Evolutionary conservation across 2,113 vertebrate genomes (phyloP).

Genomic region (Noctilio leporinus): DNA sequence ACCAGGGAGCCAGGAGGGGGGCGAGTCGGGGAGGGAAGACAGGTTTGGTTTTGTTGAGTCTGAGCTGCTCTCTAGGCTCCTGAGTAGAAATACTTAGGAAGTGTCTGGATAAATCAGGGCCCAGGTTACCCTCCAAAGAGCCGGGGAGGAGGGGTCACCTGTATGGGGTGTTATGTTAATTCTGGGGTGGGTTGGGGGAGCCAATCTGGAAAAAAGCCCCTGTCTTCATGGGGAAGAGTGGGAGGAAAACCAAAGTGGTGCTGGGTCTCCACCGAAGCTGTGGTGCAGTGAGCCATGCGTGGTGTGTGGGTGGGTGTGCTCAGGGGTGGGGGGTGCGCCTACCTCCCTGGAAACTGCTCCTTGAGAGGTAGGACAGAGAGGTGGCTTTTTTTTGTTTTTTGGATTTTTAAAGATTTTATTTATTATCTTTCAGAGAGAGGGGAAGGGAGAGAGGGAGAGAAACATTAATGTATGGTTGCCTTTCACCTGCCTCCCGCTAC

Average conservation of each 20-base stretch:
- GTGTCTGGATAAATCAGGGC: neutral
- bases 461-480: too few species aligned
- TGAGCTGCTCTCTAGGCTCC: neutral
- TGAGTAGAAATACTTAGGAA: neutral
- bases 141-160: accelerated
- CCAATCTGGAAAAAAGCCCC: neutral
- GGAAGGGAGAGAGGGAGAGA: too few species aligned
- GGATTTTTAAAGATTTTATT: too few species aligned
- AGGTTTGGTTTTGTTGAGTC: neutral
- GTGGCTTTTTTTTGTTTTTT: too few species aligned
- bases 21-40: neutral
- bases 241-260: neutral
- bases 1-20: neutral
- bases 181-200: neutral
- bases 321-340: neutral
- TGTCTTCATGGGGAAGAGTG: neutral
- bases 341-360: too few species aligned
- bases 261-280: neutral
- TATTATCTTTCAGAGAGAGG: too few species aligned
- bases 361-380: too few species aligned
- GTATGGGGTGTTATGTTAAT: neutral
- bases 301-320: neutral
- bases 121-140: neutral
- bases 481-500: too few species aligned
- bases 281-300: accelerated